Evolutionary conservation across 2,888 invertebrate genomes (phyloP).

Genomic region (Octodonta nipae): DNA sequence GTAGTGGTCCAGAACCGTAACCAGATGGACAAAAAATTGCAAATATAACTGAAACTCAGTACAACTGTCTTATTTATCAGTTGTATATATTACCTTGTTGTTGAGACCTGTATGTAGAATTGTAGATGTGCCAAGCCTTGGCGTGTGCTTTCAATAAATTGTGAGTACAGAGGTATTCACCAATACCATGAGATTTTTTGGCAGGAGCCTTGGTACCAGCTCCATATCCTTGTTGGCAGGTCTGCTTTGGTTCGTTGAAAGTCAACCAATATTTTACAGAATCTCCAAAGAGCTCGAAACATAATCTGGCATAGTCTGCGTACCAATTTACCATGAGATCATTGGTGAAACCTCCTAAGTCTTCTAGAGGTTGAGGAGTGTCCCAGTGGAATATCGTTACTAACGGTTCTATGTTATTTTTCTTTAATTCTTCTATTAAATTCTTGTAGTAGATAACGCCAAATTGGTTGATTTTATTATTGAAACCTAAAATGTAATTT

Average conservation of each 20-base stretch:
- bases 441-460: slow-evolving; percentile 14
- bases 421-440: slow-evolving; percentile 6
- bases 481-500: no score
- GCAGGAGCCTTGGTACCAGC: slow-evolving; percentile 7
- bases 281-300: slow-evolving; percentile 7
- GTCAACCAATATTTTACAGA: slow-evolving; percentile 8
- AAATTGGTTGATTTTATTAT: no score
- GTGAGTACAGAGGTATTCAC: slow-evolving; percentile 7
- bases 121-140: slow-evolving; percentile 6
- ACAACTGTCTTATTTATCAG: no score
- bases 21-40: no score
- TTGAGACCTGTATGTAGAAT: slow-evolving; percentile 3
- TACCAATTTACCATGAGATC: slow-evolving; percentile 5
- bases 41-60: no score
- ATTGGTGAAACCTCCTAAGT: slow-evolving; percentile 7
- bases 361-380: slow-evolving; percentile 7
- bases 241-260: slow-evolving; percentile 6
- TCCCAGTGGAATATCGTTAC: slow-evolving; percentile 7
- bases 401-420: slow-evolving; percentile 8
- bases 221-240: slow-evolving; percentile 7
- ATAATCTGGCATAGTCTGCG: slow-evolving; percentile 6
- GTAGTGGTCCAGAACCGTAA: no score
- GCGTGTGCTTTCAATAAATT: slow-evolving; percentile 7
- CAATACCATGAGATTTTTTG: slow-evolving; percentile 2
- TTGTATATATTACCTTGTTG: slow-evolving; percentile 9